Base-by-base conservation (phyloP, 2,888 invertebrate genomes). In the Notocelia uddmanniana region DNA sequence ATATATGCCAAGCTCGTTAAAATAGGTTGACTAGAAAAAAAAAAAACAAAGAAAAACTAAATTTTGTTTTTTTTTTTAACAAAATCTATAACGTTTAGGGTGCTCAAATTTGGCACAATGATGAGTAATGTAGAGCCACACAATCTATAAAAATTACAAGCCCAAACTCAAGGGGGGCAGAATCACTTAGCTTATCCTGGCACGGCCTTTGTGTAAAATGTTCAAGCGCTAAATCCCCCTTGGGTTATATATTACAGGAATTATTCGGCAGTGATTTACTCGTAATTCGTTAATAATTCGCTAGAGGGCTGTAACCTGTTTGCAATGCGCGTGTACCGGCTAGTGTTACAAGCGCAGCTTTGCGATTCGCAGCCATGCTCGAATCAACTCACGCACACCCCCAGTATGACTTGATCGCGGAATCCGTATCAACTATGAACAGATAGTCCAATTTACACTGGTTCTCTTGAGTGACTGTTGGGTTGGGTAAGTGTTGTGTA, bases 231-330 rank as follows among this genome's bases (percentile, higher is more conserved):
- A 18, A 8, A 19, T 19, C 34, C 8, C 26, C 55, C 26, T 3
- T 3, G 57, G 55, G 10, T n/a, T 57, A 31, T 18, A 37, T 15
- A 11, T 57, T 18, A 31, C 31, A 5, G 10, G 10, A 21, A 37
- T 21, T 34, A 52, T 21, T 64, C 37, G 52, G 37, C 23, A 64
- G 64, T 64, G 64, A 54, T 64, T 64, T 64, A 64, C 64, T 54
- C n/a, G 21, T 52, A 31, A 64, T 52, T 54, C n/a, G 21, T 52
- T 19, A 31, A 62, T 54, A 67, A 45, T 41, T 45, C 23, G 21
- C 55, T 41, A 67, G 66, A 67, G 55, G 66, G 66, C 66, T 67
- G 26, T 67, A 67, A 67, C 66, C 66, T 67, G 66, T 26, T 23
- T 41, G 55, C 55, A 45, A 55, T 64, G 54, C 54, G 66, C 55